Evolutionary conservation across 2,888 invertebrate species (phyloP), one percentile per base, ranked within the genome.

Genomic region (Cinara cedri): DNA sequence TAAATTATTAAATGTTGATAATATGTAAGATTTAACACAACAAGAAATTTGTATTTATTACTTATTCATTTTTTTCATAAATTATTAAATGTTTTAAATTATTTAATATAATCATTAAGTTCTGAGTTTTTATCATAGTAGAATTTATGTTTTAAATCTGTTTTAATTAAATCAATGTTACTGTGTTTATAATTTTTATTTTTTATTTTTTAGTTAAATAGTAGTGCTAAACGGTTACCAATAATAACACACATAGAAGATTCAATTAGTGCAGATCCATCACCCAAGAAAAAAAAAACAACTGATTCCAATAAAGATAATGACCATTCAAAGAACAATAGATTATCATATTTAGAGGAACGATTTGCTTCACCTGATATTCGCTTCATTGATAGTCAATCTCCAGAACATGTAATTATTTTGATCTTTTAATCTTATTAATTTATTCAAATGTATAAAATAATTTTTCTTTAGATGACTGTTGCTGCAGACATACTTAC

Each of bases 331-430:
- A 85, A 72, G 83, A 84, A 84, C 44, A 78, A 78, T 60, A 68
- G 78, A n/a, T 84, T 85, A n/a, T 81, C 81, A 57, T 89, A 92
- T 71, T 86, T 94, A 0, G 94, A 94, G 83, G 93, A 93, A 85
- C 92, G 93, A 84, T 87, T 94, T 81, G 87, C 87, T 14, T 86
- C 86, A 49, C 84, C 84, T 44, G 91, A 92, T 83, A 90, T 94
- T 82, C 91, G 93, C 81, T 94, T 91, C 86, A 94, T 94, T 83
- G 94, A 94, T 86, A 93, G 93, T 83, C 90, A 89, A 83, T 91
- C 91, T 44, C 91, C 91, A 0, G 91, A 92, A 83, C 91, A 78
- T 68, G 78, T 90, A 85, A 85, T 60, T 60, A 70, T 70, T 70
- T 49, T 14, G 11, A 26, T 44, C 2, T 70, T 70, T 49, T 14